Evolutionary conservation across 2,888 invertebrate species (phyloP), one percentile per base, ranked within the genome.

Genomic region (Osedax fenrisi): DNA sequence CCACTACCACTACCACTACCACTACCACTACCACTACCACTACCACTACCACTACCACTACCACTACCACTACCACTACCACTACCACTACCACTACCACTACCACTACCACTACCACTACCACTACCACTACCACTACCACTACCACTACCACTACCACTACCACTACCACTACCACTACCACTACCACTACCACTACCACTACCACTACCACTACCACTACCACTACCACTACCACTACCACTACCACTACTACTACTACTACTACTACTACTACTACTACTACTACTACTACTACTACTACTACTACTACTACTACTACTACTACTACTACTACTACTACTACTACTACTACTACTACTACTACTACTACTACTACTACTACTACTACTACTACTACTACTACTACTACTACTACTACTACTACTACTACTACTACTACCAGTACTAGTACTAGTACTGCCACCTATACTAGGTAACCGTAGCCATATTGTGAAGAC

Each of bases 401-500:
- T 10, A 3, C 62, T 17, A 24, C 5, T 10, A 10, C 62, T 17
- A 5, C 62, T 10, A 10, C 62, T 1, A 24, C 62, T 10, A 10
- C 62, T 3, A 24, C 62, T 5, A 5, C 62, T 62, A 23, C 62
- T 2, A 17, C 62, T 62, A 3, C 62, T 10, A 17, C 62, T 62
- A 24, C 61, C 3, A 10, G 61, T 61, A 10, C 61, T 1, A 10
- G 23, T 1, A 61, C 3, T 10, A 3, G 1, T 61, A 61, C 3
- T 61, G 61, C 3, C 23, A 61, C 61, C 23, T 3, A 3, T 61
- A 61, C 61, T n/a, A n/a, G 41, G 10, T 41, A 17, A 41, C 41
- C 41, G 41, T 41, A 10, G 5, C 17, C 10, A 41, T 5, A 17
- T 78, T 79, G 77, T 83, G 83, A 80, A 82, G 81, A 77, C 83